phyloP scores from a whole-genome alignment of 2,113 vertebrate species.

The Bubalus kerabau region DNA sequence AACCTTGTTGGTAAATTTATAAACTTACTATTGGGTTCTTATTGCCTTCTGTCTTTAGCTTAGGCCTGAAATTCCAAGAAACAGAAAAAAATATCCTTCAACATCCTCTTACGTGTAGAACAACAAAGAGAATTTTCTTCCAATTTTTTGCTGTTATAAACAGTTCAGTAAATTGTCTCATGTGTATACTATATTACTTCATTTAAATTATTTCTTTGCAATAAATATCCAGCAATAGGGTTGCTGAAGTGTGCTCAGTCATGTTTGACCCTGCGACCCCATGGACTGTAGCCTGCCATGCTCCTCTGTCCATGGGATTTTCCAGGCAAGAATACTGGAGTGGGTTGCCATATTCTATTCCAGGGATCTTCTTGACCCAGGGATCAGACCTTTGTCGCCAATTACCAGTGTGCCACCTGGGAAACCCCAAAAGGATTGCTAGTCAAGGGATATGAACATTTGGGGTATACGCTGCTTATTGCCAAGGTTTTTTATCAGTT shows the following conservation, averaged over 20 bases:
- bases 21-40: background rate
- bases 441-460: background rate
- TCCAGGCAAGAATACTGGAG: background rate
- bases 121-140: background rate
- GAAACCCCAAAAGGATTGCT: background rate
- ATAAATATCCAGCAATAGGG: background rate
- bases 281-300: background rate
- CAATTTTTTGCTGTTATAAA: background rate
- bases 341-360: background rate
- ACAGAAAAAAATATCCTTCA: background rate
- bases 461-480: background rate
- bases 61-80: background rate
- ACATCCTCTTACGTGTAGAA: background rate
- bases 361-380: background rate
- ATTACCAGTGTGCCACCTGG: background rate
- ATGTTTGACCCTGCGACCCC: fast-evolving
- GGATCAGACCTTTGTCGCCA: background rate
- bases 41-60: background rate
- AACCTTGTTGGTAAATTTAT: background rate
- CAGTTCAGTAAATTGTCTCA: background rate
- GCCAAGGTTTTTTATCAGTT: background rate
- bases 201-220: background rate
- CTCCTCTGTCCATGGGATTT: background rate
- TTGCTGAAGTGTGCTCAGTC: background rate
- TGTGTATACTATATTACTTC: background rate